Base-by-base conservation (phyloP, 2,888 invertebrate genomes). In the Machimus atricapillus region DNA sequence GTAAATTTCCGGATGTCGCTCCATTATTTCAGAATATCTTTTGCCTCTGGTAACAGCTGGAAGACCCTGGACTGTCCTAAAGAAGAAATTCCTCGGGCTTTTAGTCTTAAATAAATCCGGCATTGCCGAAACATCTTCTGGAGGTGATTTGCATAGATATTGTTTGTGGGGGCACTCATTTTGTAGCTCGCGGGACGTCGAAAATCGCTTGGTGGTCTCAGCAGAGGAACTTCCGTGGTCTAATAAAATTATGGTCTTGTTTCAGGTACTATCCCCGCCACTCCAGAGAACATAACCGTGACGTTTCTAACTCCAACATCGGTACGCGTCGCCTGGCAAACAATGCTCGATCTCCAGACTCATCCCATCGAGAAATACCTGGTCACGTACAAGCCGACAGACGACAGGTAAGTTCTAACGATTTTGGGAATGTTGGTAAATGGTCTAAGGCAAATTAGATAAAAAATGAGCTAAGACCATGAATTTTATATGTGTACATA, bases 341-440 rank as follows among this genome's bases (percentile, higher is more conserved):
- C 96, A 88, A 95, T 96, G 90, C 94, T 96, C 89, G 96, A 96
- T 90, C 94, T 96, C 90, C 91, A 91, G 90, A 91, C 91, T 87
- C 92, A 92, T 90, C 92, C 93, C 78, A 96, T 97, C 89, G 97
- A 97, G 91, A 97, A 97, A 93, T 97, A 97, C 94, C 97, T 97
- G 93, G 97, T 97, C 92, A 97, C 96, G 27, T 97, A 97, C 93
- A 97, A 97, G 92, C 97, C 97, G 79, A 96, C 97, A 82, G 96
- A 97, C 93, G 97, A 97, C 93, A 97, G 97, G 97, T 97, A 96
- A 95, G 91, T 88, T 58, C 77, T 83, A 81, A 34, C 8, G 14
- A n/a, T 9, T 85, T 78, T 34, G n/a, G 66, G 34, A 40, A 37
- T 19, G 58, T 82, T 66, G 73, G 31, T 34, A 52, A 31, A 37